Evolutionary conservation across 2,888 invertebrate genomes (phyloP), one percentile per base, ranked within the genome.

Genomic region (Rambutsinella grinnellia): DNA sequence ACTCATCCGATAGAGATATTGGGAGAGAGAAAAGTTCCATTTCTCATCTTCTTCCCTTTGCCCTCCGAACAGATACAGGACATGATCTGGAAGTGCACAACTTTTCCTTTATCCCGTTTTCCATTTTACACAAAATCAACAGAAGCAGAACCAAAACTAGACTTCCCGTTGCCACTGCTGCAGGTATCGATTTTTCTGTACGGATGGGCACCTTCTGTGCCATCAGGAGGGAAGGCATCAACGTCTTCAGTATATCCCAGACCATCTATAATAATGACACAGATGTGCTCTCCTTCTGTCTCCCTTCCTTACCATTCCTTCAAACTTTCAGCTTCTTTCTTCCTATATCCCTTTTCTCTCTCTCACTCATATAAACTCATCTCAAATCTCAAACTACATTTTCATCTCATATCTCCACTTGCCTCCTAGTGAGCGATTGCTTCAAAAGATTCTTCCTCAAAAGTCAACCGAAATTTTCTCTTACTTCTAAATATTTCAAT

Each of bases 241-340:
- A 51, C 13, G 51, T 51, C 8, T 27, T 28, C 8, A 49, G 65
- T 51, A 53, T 72, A 79, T 76, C 70, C 65, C 77, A 77, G 72
- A 77, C 77, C 78, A 75, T 78, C 63, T 76, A 77, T 66, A 74
- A 63, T 65, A 71, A 63, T 71, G 67, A 72, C 78, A 71, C 81
- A 81, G 81, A 79, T 81, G 81, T 81, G 79, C 70, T 76, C 68
- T 79, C 76, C n/a, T n/a, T n/a, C n/a, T n/a, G n/a, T n/a, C n/a
- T n/a, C n/a, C n/a, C n/a, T 69, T 70, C 63, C 26, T 60, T 57
- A 67, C 60, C 67, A 49, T 60, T 63, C 47, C 44, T 51, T 51
- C 46, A 17, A 15, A 21, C 10, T 15, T 44, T 15, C 46, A 13
- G 46, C 15, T 15, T 44, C 10, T 13, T n/a, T n/a, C n/a, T n/a